Evolutionary conservation across 2,113 vertebrate species (phyloP).

Genomic region (Nansenia antarctica): DNA sequence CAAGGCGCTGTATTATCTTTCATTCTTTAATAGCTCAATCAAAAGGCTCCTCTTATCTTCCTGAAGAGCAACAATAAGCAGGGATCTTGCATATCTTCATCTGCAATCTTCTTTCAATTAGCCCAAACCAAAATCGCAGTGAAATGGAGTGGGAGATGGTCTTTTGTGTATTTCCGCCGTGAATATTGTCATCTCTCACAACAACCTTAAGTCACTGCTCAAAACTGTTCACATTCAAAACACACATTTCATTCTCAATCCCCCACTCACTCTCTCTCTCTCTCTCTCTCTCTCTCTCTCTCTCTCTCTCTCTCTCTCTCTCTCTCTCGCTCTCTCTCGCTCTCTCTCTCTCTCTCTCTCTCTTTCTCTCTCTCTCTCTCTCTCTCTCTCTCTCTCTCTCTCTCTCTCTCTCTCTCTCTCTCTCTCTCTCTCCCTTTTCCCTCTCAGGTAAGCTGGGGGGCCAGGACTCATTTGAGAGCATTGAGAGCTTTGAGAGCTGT

Average conservation of each 20-base stretch:
- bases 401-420: neutral
- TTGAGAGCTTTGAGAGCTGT: slow-evolving; percentile 96
- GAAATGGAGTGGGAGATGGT: slow-evolving; percentile 48
- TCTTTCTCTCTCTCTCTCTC: too few species aligned
- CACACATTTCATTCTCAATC: neutral
- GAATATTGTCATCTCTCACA: neutral
- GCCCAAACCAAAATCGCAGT: slow-evolving; percentile 58
- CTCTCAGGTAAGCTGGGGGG: slow-evolving; percentile 90
- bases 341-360: neutral
- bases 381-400: neutral
- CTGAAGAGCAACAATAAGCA: slow-evolving; percentile 58
- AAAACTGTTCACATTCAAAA: slow-evolving; percentile 1
- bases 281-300: neutral
- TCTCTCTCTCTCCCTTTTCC: neutral
- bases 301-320: too few species aligned
- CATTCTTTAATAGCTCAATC: slow-evolving; percentile 66
- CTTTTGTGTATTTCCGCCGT: neutral
- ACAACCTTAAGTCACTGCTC: neutral
- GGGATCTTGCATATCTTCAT: slow-evolving; percentile 61
- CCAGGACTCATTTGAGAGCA: slow-evolving; percentile 98
- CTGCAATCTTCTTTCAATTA: slow-evolving; percentile 62
- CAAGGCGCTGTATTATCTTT: slow-evolving; percentile 60
- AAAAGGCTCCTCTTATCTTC: slow-evolving; percentile 66
- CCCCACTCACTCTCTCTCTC: neutral
- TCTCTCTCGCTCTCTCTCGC: neutral